These are phyloP conservation scores for Caenorhabditis afra DNA, from an alignment of 2,888 invertebrate genomes.

Conservation along the genomic window DNA sequence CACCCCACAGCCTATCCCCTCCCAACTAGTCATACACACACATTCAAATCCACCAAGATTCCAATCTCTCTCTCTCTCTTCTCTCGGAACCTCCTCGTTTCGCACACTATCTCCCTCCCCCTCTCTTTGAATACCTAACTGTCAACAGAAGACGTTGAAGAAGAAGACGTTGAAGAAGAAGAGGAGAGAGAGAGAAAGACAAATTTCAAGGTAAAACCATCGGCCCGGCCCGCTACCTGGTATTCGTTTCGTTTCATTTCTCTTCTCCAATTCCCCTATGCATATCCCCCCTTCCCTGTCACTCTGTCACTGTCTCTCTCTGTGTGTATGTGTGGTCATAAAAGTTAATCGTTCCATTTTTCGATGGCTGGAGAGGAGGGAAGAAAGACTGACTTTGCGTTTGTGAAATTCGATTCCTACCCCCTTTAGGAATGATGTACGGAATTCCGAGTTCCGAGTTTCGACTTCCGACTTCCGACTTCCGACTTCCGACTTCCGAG, in stretches of 20 bases:
- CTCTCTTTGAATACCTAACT: slow-evolving; percentile 24
- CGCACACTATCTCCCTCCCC: slow-evolving; percentile 11
- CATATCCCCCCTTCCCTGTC: slow-evolving; percentile 14
- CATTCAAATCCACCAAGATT: not conserved
- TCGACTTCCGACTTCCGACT: no score
- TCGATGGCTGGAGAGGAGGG: not conserved
- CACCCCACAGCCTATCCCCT: no score
- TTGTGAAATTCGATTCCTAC: no score
- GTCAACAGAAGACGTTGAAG: slow-evolving; percentile 41
- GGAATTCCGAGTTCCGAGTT: no score
- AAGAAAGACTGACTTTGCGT: no score
- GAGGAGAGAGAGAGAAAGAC: slow-evolving; percentile 10
- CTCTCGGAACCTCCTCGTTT: not conserved
- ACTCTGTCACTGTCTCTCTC: no score
- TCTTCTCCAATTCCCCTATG: slow-evolving; percentile 6
- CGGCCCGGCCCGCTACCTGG: slow-evolving; percentile 22
- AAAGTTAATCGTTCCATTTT: slow-evolving; percentile 45
- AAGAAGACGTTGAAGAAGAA: no score
- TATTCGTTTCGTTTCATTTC: slow-evolving; percentile 39
- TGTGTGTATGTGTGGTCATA: slow-evolving; percentile 13
- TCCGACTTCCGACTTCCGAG: no score
- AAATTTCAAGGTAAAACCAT: slow-evolving; percentile 60
- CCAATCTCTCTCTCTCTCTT: not conserved
- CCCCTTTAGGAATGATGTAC: slow-evolving; percentile 6
- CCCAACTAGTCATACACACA: no score